These are phyloP conservation scores for Galleria mellonella DNA, from an alignment of 1,140 invertebrate genomes.

Conservation along the genomic window DNA sequence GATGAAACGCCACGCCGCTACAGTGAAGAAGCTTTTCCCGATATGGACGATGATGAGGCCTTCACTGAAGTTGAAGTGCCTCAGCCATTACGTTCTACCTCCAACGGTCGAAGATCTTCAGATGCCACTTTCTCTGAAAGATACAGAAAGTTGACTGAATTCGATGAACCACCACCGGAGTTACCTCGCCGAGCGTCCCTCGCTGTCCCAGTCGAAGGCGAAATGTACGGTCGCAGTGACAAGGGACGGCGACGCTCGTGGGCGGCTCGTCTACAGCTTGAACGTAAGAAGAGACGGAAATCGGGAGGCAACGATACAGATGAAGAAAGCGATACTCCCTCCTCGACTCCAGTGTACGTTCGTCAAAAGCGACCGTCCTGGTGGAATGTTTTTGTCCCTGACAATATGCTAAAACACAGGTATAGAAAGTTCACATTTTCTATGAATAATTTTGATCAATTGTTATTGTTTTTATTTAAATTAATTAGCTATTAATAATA, in stretches of 20 bases:
- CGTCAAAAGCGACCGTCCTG: conserved; percentile 86
- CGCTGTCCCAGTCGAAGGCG: conserved; percentile 75
- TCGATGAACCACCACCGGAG: conserved; percentile 71
- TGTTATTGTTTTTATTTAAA: no score
- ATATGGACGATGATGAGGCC: conserved; percentile 63
- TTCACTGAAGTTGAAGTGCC: conserved; percentile 55
- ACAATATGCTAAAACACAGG: conserved; percentile 80
- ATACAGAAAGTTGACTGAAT: conserved; percentile 59
- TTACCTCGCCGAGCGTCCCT: conserved; percentile 81
- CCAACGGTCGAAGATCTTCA: conserved; percentile 53
- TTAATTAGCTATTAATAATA: not conserved
- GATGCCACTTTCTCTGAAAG: conserved; percentile 60
- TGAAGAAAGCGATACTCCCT: conserved; percentile 72
- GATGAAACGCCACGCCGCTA: conserved; percentile 59
- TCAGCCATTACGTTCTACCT: conserved; percentile 39
- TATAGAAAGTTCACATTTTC: no score
- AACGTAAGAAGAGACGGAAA: conserved; percentile 66
- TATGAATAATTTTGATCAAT: no score
- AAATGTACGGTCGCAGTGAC: conserved; percentile 74
- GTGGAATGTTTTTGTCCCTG: conserved; percentile 90
- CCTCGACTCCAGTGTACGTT: conserved; percentile 54
- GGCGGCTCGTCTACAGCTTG: conserved; percentile 62
- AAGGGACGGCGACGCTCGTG: conserved; percentile 78
- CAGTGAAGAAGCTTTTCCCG: conserved; percentile 57
- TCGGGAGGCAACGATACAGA: conserved; percentile 69